Evolutionary conservation across 2,888 invertebrate genomes (phyloP).

Genomic region (Scelioninae gen. 1): DNA sequence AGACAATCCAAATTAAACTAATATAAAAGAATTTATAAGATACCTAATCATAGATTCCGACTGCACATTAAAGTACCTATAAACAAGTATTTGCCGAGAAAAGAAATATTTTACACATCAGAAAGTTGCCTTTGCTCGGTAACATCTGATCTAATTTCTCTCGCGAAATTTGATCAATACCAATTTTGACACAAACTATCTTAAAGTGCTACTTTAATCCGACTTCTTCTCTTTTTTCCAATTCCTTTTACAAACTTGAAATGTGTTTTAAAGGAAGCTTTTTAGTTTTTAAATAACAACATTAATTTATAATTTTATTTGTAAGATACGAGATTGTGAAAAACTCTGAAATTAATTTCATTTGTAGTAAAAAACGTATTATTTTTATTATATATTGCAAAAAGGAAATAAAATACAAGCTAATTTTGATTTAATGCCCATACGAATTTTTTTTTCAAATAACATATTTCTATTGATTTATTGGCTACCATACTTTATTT

Average conservation of each 20-base stretch:
- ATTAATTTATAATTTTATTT: slow-evolving; percentile 3
- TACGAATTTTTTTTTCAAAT: too few relatives aligned
- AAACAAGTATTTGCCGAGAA: background rate
- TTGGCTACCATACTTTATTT: too few relatives aligned
- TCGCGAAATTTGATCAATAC: slow-evolving; percentile 19
- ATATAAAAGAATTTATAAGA: too few relatives aligned
- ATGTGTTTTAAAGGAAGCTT: background rate
- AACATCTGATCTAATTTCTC: slow-evolving; percentile 26
- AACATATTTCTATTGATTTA: too few relatives aligned
- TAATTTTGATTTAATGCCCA: too few relatives aligned
- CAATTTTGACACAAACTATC: slow-evolving; percentile 35
- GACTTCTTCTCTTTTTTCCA: slow-evolving; percentile 8
- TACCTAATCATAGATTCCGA: background rate
- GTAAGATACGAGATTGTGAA: background rate
- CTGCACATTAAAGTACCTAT: background rate
- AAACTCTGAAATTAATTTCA: background rate
- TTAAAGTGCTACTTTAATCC: slow-evolving; percentile 37
- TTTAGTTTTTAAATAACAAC: slow-evolving; percentile 3
- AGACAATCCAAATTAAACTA: too few relatives aligned
- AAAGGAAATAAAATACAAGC: too few relatives aligned
- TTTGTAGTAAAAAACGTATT: too few relatives aligned
- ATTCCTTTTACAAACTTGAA: slow-evolving; percentile 3
- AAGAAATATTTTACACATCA: slow-evolving; percentile 4
- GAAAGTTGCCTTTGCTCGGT: slow-evolving; percentile 7
- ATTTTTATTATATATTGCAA: too few relatives aligned